phyloP scores from a whole-genome alignment of 2,797 vertebrate genomes.

The Danio choprae region DNA sequence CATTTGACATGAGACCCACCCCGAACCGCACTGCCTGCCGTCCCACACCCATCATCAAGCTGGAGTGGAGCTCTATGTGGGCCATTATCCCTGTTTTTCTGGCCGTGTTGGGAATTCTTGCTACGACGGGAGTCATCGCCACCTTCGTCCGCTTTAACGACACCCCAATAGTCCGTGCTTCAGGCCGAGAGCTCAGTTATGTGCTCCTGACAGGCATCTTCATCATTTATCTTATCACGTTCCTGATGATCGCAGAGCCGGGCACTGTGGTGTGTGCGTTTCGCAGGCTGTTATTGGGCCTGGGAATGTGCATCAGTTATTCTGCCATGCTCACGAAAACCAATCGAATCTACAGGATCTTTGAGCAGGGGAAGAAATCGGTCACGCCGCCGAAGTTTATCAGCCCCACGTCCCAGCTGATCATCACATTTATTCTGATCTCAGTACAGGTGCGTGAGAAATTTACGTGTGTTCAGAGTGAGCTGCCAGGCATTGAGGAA shows the following conservation, averaged over 20 bases:
- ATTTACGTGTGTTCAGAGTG: neutral
- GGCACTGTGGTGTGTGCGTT: conserved; percentile 79
- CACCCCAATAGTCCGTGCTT: conserved; percentile 91
- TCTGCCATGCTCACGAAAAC: conserved; percentile 97
- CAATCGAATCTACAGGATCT: conserved; percentile 98
- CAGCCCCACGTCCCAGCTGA: conserved; percentile 88
- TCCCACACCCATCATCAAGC: conserved; percentile 86
- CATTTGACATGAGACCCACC: conserved; percentile 83
- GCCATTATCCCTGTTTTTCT: conserved; percentile 88
- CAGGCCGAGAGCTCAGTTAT: conserved; percentile 85
- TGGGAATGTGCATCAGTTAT: conserved; percentile 97
- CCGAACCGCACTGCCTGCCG: conserved; percentile 86
- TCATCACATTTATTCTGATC: conserved; percentile 88
- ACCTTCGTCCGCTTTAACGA: conserved; percentile 87
- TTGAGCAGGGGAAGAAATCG: conserved; percentile 95
- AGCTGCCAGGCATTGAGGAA: neutral
- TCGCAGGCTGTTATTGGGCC: conserved; percentile 86
- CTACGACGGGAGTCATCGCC: conserved; percentile 79
- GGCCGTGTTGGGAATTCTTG: conserved; percentile 84
- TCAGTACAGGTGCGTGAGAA: conserved; percentile 75
- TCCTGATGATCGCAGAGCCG: conserved; percentile 91
- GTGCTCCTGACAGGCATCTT: conserved; percentile 80
- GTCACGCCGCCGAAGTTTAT: conserved; percentile 91
- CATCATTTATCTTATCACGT: conserved; percentile 84
- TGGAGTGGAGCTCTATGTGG: conserved; percentile 90